These are phyloP conservation scores for Lasiurus borealis DNA, from an alignment of 2,113 vertebrate genomes.

Conservation along the genomic window DNA sequence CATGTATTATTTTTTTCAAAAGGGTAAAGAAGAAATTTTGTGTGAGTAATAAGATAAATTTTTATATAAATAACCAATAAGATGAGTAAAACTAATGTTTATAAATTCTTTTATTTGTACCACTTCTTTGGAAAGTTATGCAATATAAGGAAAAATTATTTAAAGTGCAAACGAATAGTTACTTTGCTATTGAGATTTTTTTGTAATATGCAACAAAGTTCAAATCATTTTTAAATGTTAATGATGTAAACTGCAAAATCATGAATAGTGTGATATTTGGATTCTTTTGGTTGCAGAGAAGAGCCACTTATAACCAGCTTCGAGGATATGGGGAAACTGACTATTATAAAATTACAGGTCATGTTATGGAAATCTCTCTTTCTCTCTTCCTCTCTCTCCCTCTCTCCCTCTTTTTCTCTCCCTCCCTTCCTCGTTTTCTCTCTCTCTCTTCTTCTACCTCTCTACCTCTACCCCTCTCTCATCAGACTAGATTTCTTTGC, in stretches of 20 bases:
- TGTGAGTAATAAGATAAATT: conserved; percentile 74
- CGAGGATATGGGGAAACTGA: not conserved
- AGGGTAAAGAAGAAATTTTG: not conserved
- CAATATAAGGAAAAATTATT: conserved; percentile 61
- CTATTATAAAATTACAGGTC: not conserved
- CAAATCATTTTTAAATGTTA: conserved; percentile 23
- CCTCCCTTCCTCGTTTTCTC: not conserved
- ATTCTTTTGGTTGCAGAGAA: not conserved
- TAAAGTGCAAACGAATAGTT: conserved; percentile 10
- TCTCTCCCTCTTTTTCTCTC: not conserved
- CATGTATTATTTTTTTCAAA: conserved; percentile 56
- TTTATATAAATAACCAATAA: conserved; percentile 75
- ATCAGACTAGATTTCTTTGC: not conserved
- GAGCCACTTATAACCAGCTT: not conserved
- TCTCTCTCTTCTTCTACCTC: not conserved
- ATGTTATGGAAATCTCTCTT: not conserved
- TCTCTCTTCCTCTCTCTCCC: not conserved
- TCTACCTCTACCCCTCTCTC: not conserved
- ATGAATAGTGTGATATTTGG: not conserved
- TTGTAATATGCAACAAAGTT: not conserved
- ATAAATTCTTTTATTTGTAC: conserved; percentile 55
- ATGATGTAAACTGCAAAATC: not conserved
- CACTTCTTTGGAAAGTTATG: conserved; percentile 65
- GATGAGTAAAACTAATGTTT: conserved; percentile 67
- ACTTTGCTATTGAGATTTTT: not conserved